Evolutionary conservation across 2,888 invertebrate genomes (phyloP).

Genomic region (Allolobophora icterica): DNA sequence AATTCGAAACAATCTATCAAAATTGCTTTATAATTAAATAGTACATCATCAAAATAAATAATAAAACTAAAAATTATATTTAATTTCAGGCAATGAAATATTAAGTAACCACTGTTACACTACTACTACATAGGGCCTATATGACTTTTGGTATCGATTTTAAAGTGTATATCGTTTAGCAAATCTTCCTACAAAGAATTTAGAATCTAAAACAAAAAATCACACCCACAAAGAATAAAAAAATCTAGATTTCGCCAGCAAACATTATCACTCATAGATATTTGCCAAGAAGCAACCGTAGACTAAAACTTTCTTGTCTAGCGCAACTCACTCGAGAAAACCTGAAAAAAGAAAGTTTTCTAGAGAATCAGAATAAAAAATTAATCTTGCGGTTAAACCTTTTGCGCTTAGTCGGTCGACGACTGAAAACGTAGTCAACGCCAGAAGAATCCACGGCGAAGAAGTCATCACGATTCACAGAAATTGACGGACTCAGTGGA

Average conservation of each 20-base stretch:
- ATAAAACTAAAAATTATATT: too few species aligned
- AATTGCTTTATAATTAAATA: neutral
- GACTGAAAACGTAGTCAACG: neutral
- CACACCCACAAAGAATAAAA: too few species aligned
- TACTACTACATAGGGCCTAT: too few species aligned
- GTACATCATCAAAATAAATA: neutral
- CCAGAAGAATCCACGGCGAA: neutral
- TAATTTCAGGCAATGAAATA: too few species aligned
- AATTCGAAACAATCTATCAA: neutral
- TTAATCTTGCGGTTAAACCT: neutral
- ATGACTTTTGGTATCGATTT: too few species aligned
- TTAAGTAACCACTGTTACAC: too few species aligned
- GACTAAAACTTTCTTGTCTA: neutral
- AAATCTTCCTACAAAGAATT: too few species aligned
- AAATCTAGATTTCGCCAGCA: neutral
- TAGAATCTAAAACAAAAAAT: too few species aligned
- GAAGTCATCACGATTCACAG: neutral
- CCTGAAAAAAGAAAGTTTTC: neutral
- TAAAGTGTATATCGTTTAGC: too few species aligned
- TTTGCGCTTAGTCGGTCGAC: neutral
- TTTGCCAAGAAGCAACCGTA: too few species aligned
- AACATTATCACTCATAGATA: neutral
- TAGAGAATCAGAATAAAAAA: too few species aligned
- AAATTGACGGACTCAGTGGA: neutral
- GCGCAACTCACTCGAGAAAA: neutral